Conservation (phyloP, 2,113 vertebrate species). For the Nyctibius bracteatus region DNA sequence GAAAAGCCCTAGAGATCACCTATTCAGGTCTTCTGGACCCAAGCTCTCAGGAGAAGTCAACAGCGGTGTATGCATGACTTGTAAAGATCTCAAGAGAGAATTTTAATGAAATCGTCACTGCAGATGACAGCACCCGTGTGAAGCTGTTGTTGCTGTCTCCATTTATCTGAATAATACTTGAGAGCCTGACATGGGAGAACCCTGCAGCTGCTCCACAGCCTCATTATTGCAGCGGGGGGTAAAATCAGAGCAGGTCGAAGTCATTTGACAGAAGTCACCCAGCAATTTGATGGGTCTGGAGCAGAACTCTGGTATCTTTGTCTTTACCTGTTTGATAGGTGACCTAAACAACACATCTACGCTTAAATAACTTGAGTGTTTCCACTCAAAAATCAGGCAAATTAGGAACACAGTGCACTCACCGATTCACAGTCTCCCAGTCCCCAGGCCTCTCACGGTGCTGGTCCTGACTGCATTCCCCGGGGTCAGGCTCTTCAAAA, state of each 20-base stretch:
- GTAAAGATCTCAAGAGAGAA: not conserved
- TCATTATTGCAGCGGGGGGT: accelerated
- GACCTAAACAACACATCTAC: not conserved
- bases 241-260: not conserved
- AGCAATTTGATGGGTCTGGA: not conserved
- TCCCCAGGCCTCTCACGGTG: slow-evolving; percentile 80
- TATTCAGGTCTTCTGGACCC: not conserved
- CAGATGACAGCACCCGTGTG: not conserved
- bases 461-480: slow-evolving; percentile 69
- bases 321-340: not conserved
- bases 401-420: not conserved
- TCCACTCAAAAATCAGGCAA: not conserved
- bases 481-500: slow-evolving; percentile 77
- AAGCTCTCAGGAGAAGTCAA: not conserved
- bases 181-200: not conserved
- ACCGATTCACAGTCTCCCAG: slow-evolving; percentile 94
- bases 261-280: not conserved
- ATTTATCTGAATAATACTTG: not conserved
- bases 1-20: not conserved
- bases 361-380: not conserved
- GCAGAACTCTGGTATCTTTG: not conserved
- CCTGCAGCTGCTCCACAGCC: not conserved
- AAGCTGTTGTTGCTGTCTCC: not conserved
- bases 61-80: accelerated
- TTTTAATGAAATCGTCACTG: not conserved